Conservation (phyloP, 2,888 invertebrate species). For the Odontothrips loti region DNA sequence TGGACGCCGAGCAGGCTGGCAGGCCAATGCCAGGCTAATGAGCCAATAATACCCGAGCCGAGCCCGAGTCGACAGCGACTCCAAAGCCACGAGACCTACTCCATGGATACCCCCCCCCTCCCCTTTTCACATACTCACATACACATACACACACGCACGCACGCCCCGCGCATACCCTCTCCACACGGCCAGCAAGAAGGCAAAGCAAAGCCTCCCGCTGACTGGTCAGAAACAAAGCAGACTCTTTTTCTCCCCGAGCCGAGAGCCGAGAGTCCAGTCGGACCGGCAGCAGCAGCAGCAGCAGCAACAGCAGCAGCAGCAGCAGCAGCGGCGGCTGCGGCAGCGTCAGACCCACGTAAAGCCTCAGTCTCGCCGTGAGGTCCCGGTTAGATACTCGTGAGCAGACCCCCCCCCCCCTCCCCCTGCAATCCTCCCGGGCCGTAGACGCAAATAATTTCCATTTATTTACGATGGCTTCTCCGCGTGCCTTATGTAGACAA, state of each 20-base stretch:
- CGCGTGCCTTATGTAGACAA: slow-evolving; percentile 23
- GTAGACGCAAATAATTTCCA: slow-evolving; percentile 6
- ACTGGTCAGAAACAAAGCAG: slow-evolving; percentile 24
- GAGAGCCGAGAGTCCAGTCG: neutral
- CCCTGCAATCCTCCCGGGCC: neutral
- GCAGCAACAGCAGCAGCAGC: too few species aligned
- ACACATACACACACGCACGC: too few species aligned
- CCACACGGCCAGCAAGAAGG: neutral
- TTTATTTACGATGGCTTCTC: slow-evolving; percentile 10
- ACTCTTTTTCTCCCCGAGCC: neutral
- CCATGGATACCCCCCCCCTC: too few species aligned
- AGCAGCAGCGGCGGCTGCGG: too few species aligned
- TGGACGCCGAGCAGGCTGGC: neutral
- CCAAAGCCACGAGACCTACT: too few species aligned
- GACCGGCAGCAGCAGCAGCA: too few species aligned
- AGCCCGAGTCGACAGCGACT: neutral
- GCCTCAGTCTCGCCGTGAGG: too few species aligned
- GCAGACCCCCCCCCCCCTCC: neutral
- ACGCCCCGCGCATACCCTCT: neutral
- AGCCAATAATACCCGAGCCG: slow-evolving; percentile 19
- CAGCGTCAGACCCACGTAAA: too few species aligned
- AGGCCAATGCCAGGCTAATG: neutral
- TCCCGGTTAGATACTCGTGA: neutral
- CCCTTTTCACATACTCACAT: neutral
- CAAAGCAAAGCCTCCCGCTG: neutral